Base-by-base conservation (phyloP, 2,888 invertebrate genomes). In the Mesorhabditis belari region DNA sequence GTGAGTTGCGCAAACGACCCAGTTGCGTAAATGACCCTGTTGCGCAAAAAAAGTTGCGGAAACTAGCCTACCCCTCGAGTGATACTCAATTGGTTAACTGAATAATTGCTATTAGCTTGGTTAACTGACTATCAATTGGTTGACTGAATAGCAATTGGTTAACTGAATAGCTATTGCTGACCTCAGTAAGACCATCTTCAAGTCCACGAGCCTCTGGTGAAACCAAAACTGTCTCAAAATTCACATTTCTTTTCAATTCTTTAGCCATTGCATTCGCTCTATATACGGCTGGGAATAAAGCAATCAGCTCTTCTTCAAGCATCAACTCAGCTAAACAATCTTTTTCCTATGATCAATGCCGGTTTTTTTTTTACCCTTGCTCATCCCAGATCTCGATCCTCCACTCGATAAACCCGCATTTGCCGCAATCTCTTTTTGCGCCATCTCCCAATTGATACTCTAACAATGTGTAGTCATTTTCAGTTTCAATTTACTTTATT, bases 201-300 rank as follows among this genome's bases (percentile, higher is more conserved):
- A 83, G 81, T 5, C 85, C 85, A 25, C 85, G 65, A 61, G 85
- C 83, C 69, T 85, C 84, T 9, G 85, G 83, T 9, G 85, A 82
- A 53, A 85, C 83, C 35, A 86, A 77, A 60, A 85, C 77, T 26
- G 85, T 81, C 69, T 86, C 85, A 77, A 86, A 86, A 67, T 82
- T 82, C 21, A 82, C 82, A 65, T 81, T 81, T 71, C 84, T 83
- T 23, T 65, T 69, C 57, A 86, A 76, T 63, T 85, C 85, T 63
- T 84, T 83, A 55, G 83, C 83, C 75, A 86, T 85, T 54, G 83
- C 82, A 76, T 86, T 86, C 5, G 85, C 85, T 69, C 85, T 82
- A 61, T 85, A 83, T 3, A 85, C 82, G 19, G 82, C 81, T 3
- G 85, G 85, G 73, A 86, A 76, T 58, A 85, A 78, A 65, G 85